A percentile compares a stretch with the other conserved stretches of the same genome.
Evolutionary conservation across 2,797 vertebrate genomes (phyloP).

Genomic region (Australoheros facetus): DNA sequence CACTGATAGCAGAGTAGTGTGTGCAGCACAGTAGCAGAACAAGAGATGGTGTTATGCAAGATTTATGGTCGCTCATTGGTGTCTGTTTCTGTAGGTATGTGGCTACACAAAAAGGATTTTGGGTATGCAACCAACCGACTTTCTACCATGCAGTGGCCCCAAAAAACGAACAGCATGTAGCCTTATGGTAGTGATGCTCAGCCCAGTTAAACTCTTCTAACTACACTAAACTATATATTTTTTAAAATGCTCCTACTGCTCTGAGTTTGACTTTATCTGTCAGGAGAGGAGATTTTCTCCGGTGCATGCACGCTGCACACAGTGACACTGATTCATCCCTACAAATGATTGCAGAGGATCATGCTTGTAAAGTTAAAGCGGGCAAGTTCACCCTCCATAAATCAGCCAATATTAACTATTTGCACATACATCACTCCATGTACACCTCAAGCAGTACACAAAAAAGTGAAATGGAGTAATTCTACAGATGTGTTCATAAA

Average conservation of each 20-base stretch:
- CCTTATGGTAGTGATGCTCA: no score
- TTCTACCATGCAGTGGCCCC: no score
- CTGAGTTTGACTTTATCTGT: neutral
- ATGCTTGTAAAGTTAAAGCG: slow-evolving; percentile 26
- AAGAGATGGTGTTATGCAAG: no score
- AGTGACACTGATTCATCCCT: slow-evolving; percentile 52
- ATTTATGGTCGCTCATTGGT: no score
- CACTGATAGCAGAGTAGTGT: no score
- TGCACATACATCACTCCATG: neutral
- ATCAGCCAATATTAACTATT: neutral
- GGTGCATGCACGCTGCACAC: neutral
- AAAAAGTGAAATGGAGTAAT: neutral
- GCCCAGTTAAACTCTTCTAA: no score
- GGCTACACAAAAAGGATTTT: no score
- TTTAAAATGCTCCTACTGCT: neutral
- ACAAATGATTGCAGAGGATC: slow-evolving; percentile 44
- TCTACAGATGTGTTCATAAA: neutral
- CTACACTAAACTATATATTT: no score
- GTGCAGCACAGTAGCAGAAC: no score
- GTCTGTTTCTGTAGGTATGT: no score
- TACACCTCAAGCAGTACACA: neutral
- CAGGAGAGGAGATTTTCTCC: neutral
- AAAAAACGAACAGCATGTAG: no score
- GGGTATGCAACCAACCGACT: no score
- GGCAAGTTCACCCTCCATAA: slow-evolving; percentile 1